Evolutionary conservation across 2,888 invertebrate species (phyloP), one percentile per base, ranked within the genome.

Genomic region (Orthosia cruda): DNA sequence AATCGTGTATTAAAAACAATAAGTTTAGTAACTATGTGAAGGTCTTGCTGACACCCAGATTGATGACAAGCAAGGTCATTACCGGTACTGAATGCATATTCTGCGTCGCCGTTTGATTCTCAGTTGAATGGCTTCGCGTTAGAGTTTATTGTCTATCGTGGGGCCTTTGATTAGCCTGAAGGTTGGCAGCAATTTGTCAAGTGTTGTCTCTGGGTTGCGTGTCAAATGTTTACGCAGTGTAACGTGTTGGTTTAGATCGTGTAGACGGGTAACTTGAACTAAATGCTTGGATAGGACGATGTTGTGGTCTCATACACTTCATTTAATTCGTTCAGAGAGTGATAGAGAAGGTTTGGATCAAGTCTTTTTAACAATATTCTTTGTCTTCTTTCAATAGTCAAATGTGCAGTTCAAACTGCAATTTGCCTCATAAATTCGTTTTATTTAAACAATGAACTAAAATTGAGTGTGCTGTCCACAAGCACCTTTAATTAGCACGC

Each of bases 11-110:
- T 77, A 78, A 80, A 80, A 86, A 79, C 67, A 69, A 83, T 86
- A 77, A 69, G 49, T 75, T 88, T 86, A 84, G 88, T 88, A 91
- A 88, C 83, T 92, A 89, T 93, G 92, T 91, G 92, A 93, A 94
- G 93, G 94, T 91, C 90, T 88, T 57, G 68, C 85, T 71, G 68
- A 76, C 83, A 81, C 88, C 88, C 85, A 88, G 90, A 90, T 86
- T 89, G 89, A 91, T 92, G 91, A 88, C 89, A 86, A 83, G 88
- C 93, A 95, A 96, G 95, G 95, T 95, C 94, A 95, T 89, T 93
- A 91, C 90, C 91, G 90, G 90, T 88, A 83, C 81, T 83, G 81
- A 68, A 67, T 82, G 86, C 77, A 86, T 57, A 76, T 80, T 79
- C 71, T 71, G 57, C 52, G 26, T 45, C 54, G 77, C 57, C 68